phyloP scores from a whole-genome alignment of 2,888 invertebrate species.

The Anoncus sp. region DNA sequence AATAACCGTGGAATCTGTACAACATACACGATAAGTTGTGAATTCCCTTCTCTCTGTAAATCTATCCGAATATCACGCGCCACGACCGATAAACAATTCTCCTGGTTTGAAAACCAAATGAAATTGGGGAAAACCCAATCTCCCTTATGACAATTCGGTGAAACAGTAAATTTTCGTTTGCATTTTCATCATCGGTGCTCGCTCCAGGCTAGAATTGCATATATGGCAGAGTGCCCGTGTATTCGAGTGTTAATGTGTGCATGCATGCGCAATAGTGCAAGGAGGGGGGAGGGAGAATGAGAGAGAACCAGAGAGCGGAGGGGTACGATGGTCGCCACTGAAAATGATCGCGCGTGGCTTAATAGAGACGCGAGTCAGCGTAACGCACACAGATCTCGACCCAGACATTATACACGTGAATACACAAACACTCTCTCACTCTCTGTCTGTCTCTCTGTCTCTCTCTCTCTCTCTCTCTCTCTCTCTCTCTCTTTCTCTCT shows the following conservation, averaged over 20 bases:
- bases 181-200: slow-evolving; percentile 70
- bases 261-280: slow-evolving; percentile 34
- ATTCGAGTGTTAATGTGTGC: slow-evolving; percentile 47
- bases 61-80: too few relatives aligned
- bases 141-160: slow-evolving; percentile 76
- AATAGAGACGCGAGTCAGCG: slow-evolving; percentile 71
- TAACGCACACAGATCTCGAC: slow-evolving; percentile 39
- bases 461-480: slow-evolving; percentile 20
- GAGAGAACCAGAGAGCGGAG: slow-evolving; percentile 1
- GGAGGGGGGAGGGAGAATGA: slow-evolving; percentile 28
- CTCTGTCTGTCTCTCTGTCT: not conserved
- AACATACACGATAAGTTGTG: slow-evolving; percentile 7
- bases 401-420: slow-evolving; percentile 16
- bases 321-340: slow-evolving; percentile 54
- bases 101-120: slow-evolving; percentile 22
- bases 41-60: too few relatives aligned
- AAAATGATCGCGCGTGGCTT: slow-evolving; percentile 70
- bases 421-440: slow-evolving; percentile 20
- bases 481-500: slow-evolving; percentile 45
- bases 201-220: slow-evolving; percentile 60
- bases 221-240: slow-evolving; percentile 51
- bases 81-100: not conserved
- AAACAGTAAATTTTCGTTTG: slow-evolving; percentile 33
- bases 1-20: not conserved
- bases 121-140: slow-evolving; percentile 18